Evolutionary conservation across 2,888 invertebrate genomes (phyloP), one percentile per base, ranked within the genome.

Genomic region (Drosophila testacea): DNA sequence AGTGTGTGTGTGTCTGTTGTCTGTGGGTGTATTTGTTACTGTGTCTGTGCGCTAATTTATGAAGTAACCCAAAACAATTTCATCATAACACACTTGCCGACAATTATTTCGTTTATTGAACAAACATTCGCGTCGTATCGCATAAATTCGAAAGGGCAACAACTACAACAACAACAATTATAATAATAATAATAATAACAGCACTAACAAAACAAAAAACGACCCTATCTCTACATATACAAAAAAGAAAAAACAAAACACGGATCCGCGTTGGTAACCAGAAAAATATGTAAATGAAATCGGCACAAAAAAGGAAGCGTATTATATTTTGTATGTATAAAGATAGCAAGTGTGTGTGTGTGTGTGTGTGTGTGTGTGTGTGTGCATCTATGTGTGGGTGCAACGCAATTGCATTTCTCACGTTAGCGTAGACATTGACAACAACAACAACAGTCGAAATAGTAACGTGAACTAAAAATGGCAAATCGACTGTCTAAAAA

Each of bases 41-140:
- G 28, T 68, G 60, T 64, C 67, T 74, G 81, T 88, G 87, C 71
- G 85, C 85, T 83, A 83, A 83, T 83, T 83, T 83, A 83, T 89
- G 89, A 83, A 83, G 83, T 89, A 83, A 87, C 88, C 83, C 83
- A 89, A 89, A 87, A 83, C 89, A 83, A 83, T 83, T 83, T 89
- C 84, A 89, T 84, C 89, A 83, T 84, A 83, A 83, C 89, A 83
- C 83, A 83, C 89, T 83, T 84, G 89, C 83, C 87, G 76, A 82
- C 83, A 83, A 83, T 83, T 83, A 83, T 83, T 83, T 83, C 89
- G 89, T 83, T 83, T 83, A 83, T 83, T 83, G 83, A 83, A 83
- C 89, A 83, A 83, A 83, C 83, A 83, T 83, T 83, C 83, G 84
- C 83, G 79, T 75, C 82, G 80, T 79, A 83, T 83, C 83, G 89